A percentile compares a stretch with the other conserved stretches of the same genome.
Conservation (phyloP, 2,113 vertebrate genomes). For the Puffinus mauretanicus region DNA sequence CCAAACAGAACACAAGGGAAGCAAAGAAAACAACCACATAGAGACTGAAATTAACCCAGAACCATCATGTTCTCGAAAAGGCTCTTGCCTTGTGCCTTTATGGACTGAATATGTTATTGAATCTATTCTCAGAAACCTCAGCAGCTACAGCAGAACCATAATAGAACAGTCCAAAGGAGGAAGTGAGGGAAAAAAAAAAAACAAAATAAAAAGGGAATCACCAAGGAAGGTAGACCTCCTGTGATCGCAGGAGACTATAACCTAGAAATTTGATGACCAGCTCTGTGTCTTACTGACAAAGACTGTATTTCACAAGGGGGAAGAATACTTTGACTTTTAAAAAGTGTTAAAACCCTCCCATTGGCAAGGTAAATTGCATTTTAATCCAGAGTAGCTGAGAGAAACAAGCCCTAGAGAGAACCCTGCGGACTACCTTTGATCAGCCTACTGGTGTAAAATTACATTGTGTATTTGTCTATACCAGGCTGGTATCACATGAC, state of each 20-base stretch:
- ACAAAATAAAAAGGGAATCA: neutral
- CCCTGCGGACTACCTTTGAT: neutral
- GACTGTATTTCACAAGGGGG: neutral
- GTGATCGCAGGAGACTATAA: neutral
- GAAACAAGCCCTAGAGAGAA: neutral
- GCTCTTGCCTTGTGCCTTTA: neutral
- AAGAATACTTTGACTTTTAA: neutral
- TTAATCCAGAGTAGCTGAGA: neutral
- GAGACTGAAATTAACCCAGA: neutral
- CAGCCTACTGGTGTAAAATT: neutral
- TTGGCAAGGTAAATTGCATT: neutral
- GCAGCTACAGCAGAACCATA: neutral
- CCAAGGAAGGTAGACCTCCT: neutral
- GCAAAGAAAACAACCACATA: neutral
- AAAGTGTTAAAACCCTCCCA: neutral
- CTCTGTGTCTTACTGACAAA: neutral
- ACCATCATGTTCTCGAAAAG: neutral
- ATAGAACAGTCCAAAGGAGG: neutral
- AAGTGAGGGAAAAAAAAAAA: neutral
- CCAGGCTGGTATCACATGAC: neutral
- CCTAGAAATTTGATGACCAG: neutral
- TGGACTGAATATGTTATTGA: neutral
- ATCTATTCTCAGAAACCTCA: neutral
- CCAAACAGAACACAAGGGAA: neutral
- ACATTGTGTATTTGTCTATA: neutral